Percentiles rank a stretch among this genome's conserved stretches.
Conservation (phyloP, 2,797 vertebrate genomes). For the Hippopotamyrus pictus region DNA sequence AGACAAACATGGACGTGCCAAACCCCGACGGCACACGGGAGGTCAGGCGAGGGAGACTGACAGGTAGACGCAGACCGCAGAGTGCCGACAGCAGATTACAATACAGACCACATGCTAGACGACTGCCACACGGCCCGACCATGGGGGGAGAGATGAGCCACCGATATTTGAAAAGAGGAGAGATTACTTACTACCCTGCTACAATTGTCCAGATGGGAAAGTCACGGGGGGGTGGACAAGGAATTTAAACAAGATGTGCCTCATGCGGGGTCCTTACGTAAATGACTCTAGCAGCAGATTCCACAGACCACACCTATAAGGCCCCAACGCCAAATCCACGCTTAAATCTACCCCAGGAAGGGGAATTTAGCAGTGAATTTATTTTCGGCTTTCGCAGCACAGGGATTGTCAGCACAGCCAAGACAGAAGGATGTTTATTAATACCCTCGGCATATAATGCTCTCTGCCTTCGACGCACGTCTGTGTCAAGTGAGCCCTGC, state of each 20-base stretch:
- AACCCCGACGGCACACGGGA: not conserved
- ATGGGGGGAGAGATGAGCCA: not conserved
- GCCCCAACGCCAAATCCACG: not conserved
- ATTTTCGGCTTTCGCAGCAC: not conserved
- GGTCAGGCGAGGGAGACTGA: not conserved
- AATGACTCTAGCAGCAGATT: not conserved
- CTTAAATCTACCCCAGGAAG: not conserved
- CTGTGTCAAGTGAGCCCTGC: not conserved
- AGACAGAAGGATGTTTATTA: not conserved
- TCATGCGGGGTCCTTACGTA: not conserved
- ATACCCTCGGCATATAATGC: not conserved
- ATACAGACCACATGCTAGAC: not conserved
- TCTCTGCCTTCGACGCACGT: not conserved
- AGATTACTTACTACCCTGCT: slow-evolving; percentile 7
- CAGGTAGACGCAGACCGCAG: not conserved
- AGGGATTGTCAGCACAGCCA: not conserved
- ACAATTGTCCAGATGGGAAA: slow-evolving; percentile 10
- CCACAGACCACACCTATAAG: not conserved
- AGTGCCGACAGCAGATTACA: not conserved
- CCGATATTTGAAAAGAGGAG: not conserved
- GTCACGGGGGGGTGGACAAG: not conserved
- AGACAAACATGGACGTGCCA: not conserved
- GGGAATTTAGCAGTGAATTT: not conserved
- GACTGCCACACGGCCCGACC: not conserved
- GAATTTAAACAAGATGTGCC: slow-evolving; percentile 10